Base-by-base conservation (phyloP, 1,140 invertebrate species). In the Centruroides sculpturatus region DNA sequence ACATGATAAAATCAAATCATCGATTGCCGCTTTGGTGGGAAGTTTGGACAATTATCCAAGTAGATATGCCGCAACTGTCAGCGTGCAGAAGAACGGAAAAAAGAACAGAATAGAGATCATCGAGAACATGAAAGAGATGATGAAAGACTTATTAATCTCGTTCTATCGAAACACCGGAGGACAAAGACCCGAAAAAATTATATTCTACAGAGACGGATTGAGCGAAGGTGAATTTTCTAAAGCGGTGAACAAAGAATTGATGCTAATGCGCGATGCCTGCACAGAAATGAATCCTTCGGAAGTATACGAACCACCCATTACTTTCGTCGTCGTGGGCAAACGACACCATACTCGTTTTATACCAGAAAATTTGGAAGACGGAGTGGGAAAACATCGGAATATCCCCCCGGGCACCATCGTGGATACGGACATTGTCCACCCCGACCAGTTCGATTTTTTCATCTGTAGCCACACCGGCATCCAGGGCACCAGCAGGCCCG, bases 351-450 rank as follows among this genome's bases (percentile, higher is more conserved):
- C 49, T 5, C 47, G 64, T 13, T 64, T 66, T 35, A 55, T 64
- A 58, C 55, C 64, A 8, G 57, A 67, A 56, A 64, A 73, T 55
- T 5, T 12, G 5, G 23, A 46, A n/a, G 62, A 70, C 47, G 64
- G 59, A 9, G 56, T 61, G 8, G 74, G 73, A 8, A 68, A 65
- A 62, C 65, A 62, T 51, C 68, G 69, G 5, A 92, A 92, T 70
- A 87, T 94, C 0, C 82, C 82, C 35, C 84, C 89, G 1, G 92
- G 92, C 6, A 92, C 89, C 0, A 76, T 85, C 5, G 88, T 95
- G 0, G 91, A 95, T 68, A 83, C 77, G 0, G 69, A 77, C 1
- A 92, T 96, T 10, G 85, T 85, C 0, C 86, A 92, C 74, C 85
- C 87, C 0, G 80, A 78, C 1, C 82, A 89, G 66, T 77, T 86